Conservation (phyloP, 2,888 invertebrate genomes). For the Deilephila porcellus region DNA sequence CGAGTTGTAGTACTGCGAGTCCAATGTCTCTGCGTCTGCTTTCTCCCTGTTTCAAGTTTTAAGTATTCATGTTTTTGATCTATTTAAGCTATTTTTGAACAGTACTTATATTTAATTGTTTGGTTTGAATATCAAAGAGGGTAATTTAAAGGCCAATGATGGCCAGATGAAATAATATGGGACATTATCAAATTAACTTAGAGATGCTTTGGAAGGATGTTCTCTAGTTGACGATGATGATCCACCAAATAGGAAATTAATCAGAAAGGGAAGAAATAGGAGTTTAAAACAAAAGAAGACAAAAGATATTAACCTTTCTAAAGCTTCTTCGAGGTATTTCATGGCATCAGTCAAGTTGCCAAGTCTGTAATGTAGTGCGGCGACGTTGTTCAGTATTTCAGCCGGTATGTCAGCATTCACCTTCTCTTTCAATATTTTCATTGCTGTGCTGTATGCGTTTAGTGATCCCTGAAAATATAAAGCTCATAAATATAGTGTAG, state of each 20-base stretch:
- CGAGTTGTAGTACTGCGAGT: slow-evolving; percentile 97
- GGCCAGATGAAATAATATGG: too few relatives aligned
- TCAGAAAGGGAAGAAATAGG: too few relatives aligned
- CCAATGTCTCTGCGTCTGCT: slow-evolving; percentile 91
- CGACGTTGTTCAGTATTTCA: slow-evolving; percentile 99
- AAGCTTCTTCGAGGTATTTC: slow-evolving; percentile 92
- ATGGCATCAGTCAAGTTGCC: slow-evolving; percentile 94
- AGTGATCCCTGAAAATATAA: slow-evolving; percentile 88
- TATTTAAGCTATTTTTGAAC: too few relatives aligned
- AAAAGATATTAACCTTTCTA: slow-evolving; percentile 79
- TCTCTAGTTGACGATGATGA: too few relatives aligned
- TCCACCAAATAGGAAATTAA: too few relatives aligned
- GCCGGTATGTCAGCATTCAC: slow-evolving; percentile 98
- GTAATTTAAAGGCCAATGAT: too few relatives aligned
- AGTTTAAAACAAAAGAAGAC: too few relatives aligned
- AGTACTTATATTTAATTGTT: too few relatives aligned
- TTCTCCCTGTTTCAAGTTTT: slow-evolving; percentile 86
- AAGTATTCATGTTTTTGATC: too few relatives aligned
- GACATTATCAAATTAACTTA: too few relatives aligned
- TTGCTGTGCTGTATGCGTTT: slow-evolving; percentile 96
- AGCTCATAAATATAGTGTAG: background rate
- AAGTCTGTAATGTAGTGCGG: slow-evolving; percentile 95
- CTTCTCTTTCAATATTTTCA: slow-evolving; percentile 95
- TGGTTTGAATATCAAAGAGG: too few relatives aligned
- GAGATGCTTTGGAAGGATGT: too few relatives aligned